phyloP scores from a whole-genome alignment of 2,888 invertebrate species.

The Horisme vitalbata region DNA sequence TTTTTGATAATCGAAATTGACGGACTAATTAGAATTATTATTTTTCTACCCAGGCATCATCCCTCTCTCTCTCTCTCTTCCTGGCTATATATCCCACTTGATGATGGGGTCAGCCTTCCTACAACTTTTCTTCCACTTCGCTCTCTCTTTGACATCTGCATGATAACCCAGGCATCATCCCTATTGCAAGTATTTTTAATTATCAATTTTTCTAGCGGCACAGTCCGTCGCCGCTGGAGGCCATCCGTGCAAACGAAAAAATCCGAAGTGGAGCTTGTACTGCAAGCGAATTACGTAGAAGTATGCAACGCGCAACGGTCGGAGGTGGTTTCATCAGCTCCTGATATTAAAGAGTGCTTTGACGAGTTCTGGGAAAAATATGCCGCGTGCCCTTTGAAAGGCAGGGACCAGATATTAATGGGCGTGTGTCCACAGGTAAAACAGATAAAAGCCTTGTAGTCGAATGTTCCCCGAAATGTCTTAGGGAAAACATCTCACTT shows the following conservation, averaged over 20 bases:
- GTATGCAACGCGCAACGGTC: slow-evolving; percentile 81
- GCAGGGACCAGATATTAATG: slow-evolving; percentile 89
- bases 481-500: no score
- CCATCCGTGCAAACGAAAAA: slow-evolving; percentile 82
- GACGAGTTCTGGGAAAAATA: slow-evolving; percentile 88
- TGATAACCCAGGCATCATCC: no score
- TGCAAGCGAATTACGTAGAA: slow-evolving; percentile 88
- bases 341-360: slow-evolving; percentile 88
- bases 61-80: no score
- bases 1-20: no score
- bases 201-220: slow-evolving; percentile 86
- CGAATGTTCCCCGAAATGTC: no score
- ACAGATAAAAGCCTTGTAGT: not conserved
- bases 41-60: no score
- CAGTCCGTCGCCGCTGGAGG: slow-evolving; percentile 89
- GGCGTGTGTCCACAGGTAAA: slow-evolving; percentile 92
- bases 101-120: no score
- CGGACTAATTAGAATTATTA: no score
- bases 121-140: no score
- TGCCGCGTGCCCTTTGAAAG: slow-evolving; percentile 84
- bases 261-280: slow-evolving; percentile 86
- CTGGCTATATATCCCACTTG: no score
- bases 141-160: no score
- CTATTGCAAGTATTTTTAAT: no score
- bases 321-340: slow-evolving; percentile 77